A percentile compares a stretch with the other conserved stretches of the same genome.
These are phyloP conservation scores for Melanaphis sacchari DNA, from an alignment of 1,140 invertebrate species.

Conservation along the genomic window DNA sequence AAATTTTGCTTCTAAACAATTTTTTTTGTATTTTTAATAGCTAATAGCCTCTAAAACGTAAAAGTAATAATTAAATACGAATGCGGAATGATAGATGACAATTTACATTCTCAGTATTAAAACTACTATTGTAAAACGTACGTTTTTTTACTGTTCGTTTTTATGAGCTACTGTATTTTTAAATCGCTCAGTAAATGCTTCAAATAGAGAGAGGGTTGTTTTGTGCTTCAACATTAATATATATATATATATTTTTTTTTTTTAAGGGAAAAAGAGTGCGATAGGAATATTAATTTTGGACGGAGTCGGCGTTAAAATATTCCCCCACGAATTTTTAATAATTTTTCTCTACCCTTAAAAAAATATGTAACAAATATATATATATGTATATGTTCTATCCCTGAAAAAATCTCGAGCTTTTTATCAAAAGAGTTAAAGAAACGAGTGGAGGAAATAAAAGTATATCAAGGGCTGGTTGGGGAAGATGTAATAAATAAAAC, in stretches of 20 bases:
- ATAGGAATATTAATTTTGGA: constrained; percentile 55
- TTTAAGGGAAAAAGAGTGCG: not conserved
- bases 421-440: constrained; percentile 57
- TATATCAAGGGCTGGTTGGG: not conserved
- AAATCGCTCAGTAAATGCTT: constrained; percentile 47
- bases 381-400: constrained; percentile 23
- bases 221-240: constrained; percentile 30
- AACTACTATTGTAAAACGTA: constrained; percentile 19
- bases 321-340: constrained; percentile 55
- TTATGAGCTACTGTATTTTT: constrained; percentile 33
- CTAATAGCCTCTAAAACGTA: not conserved
- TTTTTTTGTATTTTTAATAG: not conserved
- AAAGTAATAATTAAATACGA: constrained; percentile 4
- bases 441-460: constrained; percentile 48
- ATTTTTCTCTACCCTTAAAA: constrained; percentile 29
- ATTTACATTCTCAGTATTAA: not conserved
- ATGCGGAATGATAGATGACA: not conserved
- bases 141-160: constrained; percentile 8
- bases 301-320: constrained; percentile 44
- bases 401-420: constrained; percentile 49
- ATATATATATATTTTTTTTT: not conserved
- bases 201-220: constrained; percentile 47
- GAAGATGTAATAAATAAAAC: constrained; percentile 48
- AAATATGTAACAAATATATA: not conserved
- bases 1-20: not conserved